Conservation (phyloP, 1,140 invertebrate species). For the Drosophila micromelanica region DNA sequence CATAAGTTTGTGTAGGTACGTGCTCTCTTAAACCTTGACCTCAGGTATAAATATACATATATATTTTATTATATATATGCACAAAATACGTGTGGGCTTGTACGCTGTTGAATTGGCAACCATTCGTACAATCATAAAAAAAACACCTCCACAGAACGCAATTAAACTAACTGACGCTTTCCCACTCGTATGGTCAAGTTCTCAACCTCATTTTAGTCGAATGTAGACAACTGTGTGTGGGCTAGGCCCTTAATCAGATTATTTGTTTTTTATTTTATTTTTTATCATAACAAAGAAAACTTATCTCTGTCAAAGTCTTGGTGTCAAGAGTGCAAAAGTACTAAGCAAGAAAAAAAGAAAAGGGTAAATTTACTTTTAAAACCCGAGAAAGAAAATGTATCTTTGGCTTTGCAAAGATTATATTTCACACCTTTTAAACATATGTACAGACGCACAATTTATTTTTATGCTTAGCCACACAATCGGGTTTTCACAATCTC, state of each 20-base stretch:
- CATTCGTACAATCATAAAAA: background rate
- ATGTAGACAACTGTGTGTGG: background rate
- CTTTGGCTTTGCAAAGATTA: too few relatives aligned
- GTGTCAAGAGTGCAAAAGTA: too few relatives aligned
- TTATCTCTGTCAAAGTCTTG: background rate
- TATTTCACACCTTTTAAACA: too few relatives aligned
- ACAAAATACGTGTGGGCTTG: background rate
- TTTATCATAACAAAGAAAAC: background rate
- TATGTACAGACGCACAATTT: too few relatives aligned
- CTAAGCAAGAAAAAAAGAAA: too few relatives aligned
- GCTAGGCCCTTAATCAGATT: background rate
- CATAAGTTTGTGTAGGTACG: constrained; percentile 18
- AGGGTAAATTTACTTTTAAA: too few relatives aligned
- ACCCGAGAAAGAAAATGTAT: too few relatives aligned
- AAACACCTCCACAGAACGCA: background rate
- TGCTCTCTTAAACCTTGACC: constrained; percentile 41
- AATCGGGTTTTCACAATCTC: too few relatives aligned
- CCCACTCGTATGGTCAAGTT: background rate
- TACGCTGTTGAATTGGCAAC: background rate
- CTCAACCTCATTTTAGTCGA: background rate
- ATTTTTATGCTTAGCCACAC: too few relatives aligned
- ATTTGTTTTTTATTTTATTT: background rate
- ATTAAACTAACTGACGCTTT: background rate
- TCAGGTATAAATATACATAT: constrained; percentile 6
- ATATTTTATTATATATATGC: background rate